Conservation (phyloP, 2,113 vertebrate species). For the Cranoglanis bouderius region DNA sequence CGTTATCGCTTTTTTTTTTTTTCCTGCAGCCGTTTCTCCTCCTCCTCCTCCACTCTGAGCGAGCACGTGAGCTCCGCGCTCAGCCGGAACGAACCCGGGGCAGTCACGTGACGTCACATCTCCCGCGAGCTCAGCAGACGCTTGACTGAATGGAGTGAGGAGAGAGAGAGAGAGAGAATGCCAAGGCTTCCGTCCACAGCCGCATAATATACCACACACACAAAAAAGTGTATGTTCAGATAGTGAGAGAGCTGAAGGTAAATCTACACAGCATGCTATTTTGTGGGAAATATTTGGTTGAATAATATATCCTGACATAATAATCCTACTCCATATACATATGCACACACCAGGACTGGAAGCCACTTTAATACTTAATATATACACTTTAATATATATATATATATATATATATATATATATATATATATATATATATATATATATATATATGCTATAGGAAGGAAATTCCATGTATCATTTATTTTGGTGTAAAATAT, state of each 20-base stretch:
- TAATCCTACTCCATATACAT: neutral
- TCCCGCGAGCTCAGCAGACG: constrained; percentile 24
- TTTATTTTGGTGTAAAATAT: neutral
- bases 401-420: no score
- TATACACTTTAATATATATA: no score
- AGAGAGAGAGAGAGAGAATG: neutral
- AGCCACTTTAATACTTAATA: neutral
- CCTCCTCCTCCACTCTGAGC: constrained; percentile 56
- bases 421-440: no score
- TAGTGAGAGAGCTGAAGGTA: neutral
- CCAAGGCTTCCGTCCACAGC: neutral
- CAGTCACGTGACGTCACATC: constrained; percentile 77
- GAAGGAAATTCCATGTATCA: neutral
- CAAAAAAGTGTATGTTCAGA: neutral
- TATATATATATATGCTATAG: neutral
- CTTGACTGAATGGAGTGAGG: neutral
- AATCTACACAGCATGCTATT: neutral
- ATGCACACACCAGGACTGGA: neutral
- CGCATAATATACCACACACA: neutral
- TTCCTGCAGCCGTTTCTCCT: constrained; percentile 49
- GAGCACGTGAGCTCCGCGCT: constrained; percentile 66
- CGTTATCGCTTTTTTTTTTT: constrained; percentile 68
- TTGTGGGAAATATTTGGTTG: neutral
- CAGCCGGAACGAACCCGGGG: constrained; percentile 79
- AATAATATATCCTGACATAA: neutral